Evolutionary conservation across 23 tunicate genomes (phyloP).

Genomic region (Corella eumyota): DNA sequence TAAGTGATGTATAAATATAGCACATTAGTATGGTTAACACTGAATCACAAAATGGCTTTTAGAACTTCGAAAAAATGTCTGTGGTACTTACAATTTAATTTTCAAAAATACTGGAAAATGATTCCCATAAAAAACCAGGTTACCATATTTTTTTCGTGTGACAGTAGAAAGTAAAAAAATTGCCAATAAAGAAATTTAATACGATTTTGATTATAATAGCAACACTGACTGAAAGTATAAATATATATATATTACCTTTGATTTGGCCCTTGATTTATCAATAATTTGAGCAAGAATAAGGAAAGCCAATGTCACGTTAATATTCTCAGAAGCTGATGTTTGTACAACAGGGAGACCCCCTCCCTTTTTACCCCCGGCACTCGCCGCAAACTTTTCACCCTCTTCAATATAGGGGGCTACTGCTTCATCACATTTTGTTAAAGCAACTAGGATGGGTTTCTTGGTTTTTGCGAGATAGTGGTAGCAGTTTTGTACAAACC

Average conservation of each 20-base stretch:
- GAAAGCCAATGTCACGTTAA: conserved; percentile 68
- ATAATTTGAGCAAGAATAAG: conserved; percentile 75
- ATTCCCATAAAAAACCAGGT: no score
- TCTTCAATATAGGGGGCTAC: conserved; percentile 27
- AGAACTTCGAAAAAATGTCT: no score
- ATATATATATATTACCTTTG: conserved; percentile 10
- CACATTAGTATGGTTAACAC: no score
- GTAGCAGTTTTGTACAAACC: conserved; percentile 53
- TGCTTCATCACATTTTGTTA: conserved; percentile 85
- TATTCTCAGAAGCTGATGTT: conserved; percentile 91
- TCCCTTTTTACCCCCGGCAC: conserved; percentile 47
- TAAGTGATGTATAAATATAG: no score
- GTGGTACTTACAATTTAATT: no score
- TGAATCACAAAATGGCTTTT: no score
- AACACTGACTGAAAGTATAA: no score
- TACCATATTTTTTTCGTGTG: no score
- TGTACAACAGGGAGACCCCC: conserved; percentile 42
- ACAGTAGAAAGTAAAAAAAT: no score
- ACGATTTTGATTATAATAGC: no score
- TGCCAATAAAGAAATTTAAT: no score
- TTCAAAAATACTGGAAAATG: no score
- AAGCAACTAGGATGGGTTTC: conserved; percentile 62
- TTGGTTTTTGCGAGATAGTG: conserved; percentile 70
- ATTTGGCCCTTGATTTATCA: conserved; percentile 71
- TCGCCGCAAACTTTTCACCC: conserved; percentile 58